Base-by-base conservation (phyloP, 2,888 invertebrate species). In the Sturmia bella region DNA sequence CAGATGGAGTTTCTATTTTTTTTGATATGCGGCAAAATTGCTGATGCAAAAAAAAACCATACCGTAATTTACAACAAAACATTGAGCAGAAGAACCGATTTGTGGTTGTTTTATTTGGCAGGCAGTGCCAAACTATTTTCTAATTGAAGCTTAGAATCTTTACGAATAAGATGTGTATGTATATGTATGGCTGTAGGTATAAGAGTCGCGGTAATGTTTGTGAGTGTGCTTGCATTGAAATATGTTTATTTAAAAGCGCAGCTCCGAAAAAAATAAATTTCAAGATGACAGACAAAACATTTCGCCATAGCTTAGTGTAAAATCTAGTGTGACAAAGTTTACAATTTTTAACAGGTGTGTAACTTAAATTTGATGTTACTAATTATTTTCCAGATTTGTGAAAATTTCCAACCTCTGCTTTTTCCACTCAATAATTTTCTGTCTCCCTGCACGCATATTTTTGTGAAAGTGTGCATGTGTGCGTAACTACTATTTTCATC, bases 101-200 rank as follows among this genome's bases (percentile, higher is more conserved):
- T 83, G 83, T 73, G 70, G 72, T 69, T 61, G 45, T 70, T 78
- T 64, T 19, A 61, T 73, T 74, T 57, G 54, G 52, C 57, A 70
- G 66, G 37, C 52, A 69, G 45, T 56, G 39, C 61, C 73, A 50
- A 69, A 70, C 63, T 61, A 84, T 85, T 45, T 85, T 85, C 87
- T 86, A 88, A 87, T 88, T 87, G 85, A 84, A 74, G 82, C 83
- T 80, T 84, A 80, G 72, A 68, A 72, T 80, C 73, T 74, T 79
- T 32, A 64, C 80, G 61, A 45, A 56, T 21, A 73, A 69, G 57
- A 50, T 27, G 5, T 69, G 56, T 27, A n/a, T 69, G 50, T 64
- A n/a, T 48, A 11, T 24, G 54, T 24, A 21, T 52, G 39, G 11
- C 39, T 39, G 21, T 0, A 6, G n/a, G 11, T 50, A 9, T 48